Conservation (phyloP, 2,888 invertebrate species). For the Clanis bilineata region DNA sequence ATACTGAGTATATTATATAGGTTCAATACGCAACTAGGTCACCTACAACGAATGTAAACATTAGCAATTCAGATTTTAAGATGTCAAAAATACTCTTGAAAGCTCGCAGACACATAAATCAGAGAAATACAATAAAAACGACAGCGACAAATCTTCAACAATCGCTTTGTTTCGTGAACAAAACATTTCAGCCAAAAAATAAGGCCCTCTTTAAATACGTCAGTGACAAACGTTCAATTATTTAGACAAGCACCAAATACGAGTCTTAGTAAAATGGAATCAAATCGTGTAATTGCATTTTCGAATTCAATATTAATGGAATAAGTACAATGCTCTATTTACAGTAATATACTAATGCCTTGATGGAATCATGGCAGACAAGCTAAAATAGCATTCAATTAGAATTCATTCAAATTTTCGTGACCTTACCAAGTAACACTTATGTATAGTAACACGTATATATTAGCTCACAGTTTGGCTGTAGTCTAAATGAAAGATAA, state of each 20-base stretch:
- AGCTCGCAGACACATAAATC: conserved; percentile 2
- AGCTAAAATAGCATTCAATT: too few species aligned
- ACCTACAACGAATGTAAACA: neutral
- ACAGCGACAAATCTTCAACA: conserved; percentile 5
- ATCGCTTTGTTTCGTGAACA: conserved; percentile 3
- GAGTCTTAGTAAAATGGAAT: neutral
- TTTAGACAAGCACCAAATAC: neutral
- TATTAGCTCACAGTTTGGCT: too few species aligned
- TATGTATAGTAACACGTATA: too few species aligned
- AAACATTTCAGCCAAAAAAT: conserved; percentile 8
- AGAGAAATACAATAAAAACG: conserved; percentile 7
- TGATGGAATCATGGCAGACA: too few species aligned
- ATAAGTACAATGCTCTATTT: too few species aligned
- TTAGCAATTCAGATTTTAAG: neutral
- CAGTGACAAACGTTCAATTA: conserved; percentile 11
- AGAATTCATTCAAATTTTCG: too few species aligned
- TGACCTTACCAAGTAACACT: too few species aligned
- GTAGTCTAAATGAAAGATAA: too few species aligned
- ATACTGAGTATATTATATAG: too few species aligned
- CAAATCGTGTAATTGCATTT: conserved; percentile 5
- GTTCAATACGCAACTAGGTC: neutral
- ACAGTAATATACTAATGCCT: too few species aligned
- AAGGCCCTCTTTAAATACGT: neutral
- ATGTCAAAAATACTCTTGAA: neutral
- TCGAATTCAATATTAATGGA: neutral